Conservation (phyloP, 2,797 vertebrate genomes). For the Nannoperca australis region DNA sequence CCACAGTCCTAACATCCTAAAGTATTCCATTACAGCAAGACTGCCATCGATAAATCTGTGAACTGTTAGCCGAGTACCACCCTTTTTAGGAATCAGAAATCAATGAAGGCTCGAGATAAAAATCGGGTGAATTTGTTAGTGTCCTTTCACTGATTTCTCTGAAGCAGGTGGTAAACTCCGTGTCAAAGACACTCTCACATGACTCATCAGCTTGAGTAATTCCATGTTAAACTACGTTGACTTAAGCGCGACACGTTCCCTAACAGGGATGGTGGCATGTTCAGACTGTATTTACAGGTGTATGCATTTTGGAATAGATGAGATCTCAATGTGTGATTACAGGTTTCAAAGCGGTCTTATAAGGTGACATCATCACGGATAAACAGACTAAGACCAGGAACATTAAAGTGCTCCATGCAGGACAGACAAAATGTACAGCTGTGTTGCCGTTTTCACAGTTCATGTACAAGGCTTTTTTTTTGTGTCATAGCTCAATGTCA, state of each 20-base stretch:
- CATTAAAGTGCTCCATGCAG: constrained; percentile 87
- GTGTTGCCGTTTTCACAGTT: constrained; percentile 71
- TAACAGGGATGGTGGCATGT: constrained; percentile 44
- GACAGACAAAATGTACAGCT: constrained; percentile 81
- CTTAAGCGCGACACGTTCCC: constrained; percentile 27
- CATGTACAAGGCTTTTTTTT: constrained; percentile 56
- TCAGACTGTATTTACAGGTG: constrained; percentile 72
- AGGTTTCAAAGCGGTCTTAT: constrained; percentile 66
- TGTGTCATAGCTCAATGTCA: constrained; percentile 36
- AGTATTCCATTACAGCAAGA: constrained; percentile 66
- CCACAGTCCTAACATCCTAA: constrained; percentile 71
- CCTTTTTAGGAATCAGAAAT: constrained; percentile 36
- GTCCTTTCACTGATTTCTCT: neutral
- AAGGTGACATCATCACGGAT: constrained; percentile 73
- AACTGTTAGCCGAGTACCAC: constrained; percentile 38
- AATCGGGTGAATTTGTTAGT: constrained; percentile 23
- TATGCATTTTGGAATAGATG: constrained; percentile 46
- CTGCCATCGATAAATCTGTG: constrained; percentile 49
- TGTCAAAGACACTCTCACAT: constrained; percentile 25
- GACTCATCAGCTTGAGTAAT: constrained; percentile 32
- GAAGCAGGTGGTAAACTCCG: constrained; percentile 46
- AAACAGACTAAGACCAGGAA: constrained; percentile 80
- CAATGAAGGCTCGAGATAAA: constrained; percentile 47
- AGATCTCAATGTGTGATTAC: constrained; percentile 47
- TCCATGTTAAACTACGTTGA: constrained; percentile 37